Percentiles rank a stretch among this genome's conserved stretches.
Evolutionary conservation across 2,888 invertebrate species (phyloP).

Genomic region (Thecophora atra): DNA sequence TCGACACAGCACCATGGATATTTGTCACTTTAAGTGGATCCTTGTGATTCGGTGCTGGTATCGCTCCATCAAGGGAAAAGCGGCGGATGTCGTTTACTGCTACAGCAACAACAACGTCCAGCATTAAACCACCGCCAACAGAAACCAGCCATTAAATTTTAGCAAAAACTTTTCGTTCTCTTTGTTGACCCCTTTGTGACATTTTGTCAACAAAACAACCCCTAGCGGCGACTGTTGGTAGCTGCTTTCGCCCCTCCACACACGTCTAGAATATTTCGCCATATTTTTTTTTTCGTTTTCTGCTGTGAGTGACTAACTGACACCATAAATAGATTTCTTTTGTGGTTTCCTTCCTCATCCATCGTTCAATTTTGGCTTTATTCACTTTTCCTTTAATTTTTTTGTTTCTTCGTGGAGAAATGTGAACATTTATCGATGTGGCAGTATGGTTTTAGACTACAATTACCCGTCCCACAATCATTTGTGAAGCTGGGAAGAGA

Average conservation of each 20-base stretch:
- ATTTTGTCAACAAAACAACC: constrained; percentile 4
- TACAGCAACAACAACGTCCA: neutral
- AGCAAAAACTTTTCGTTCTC: neutral
- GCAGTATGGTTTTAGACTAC: neutral
- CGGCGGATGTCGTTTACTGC: neutral
- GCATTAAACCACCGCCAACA: neutral
- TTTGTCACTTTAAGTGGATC: constrained; percentile 16
- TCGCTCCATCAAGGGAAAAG: neutral
- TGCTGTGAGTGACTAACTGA: neutral
- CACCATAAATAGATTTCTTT: neutral
- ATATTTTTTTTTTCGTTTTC: neutral
- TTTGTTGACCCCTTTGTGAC: neutral
- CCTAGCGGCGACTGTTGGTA: neutral
- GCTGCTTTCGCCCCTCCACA: no score
- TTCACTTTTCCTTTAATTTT: neutral
- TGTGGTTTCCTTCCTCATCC: neutral
- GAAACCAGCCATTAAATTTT: neutral
- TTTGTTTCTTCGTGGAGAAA: neutral
- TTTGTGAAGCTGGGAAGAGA: no score
- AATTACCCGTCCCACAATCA: neutral
- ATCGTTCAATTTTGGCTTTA: neutral
- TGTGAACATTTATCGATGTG: constrained; percentile 1
- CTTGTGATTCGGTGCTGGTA: constrained; percentile 10
- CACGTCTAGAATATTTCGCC: no score
- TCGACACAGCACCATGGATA: neutral